These are phyloP conservation scores for Sternarchorhynchus goeldii DNA, from an alignment of 2,797 vertebrate genomes.

Conservation along the genomic window DNA sequence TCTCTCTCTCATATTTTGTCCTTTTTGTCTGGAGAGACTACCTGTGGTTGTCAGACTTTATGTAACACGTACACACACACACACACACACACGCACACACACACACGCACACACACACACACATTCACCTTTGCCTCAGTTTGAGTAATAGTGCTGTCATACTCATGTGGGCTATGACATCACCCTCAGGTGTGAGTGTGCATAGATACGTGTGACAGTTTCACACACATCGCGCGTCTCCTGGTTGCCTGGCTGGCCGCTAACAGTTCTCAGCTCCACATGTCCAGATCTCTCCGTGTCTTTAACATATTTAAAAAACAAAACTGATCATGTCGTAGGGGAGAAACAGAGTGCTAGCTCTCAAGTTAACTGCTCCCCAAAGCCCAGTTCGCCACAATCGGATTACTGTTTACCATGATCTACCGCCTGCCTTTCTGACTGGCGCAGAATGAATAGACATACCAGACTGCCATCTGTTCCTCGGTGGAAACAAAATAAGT, in stretches of 20 bases:
- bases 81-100: conserved; percentile 62
- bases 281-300: conserved; percentile 1
- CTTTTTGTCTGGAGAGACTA: conserved; percentile 19
- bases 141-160: conserved; percentile 65
- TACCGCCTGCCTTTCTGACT: conserved; percentile 35
- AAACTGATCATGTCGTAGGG: conserved; percentile 6
- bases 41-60: conserved; percentile 51
- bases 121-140: conserved; percentile 57
- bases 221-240: conserved; percentile 4
- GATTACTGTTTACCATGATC: conserved; percentile 37
- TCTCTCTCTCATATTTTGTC: background rate
- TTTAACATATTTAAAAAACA: conserved; percentile 22
- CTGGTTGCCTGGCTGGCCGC: background rate
- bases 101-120: conserved; percentile 66
- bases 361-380: conserved; percentile 31
- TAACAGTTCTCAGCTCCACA: conserved; percentile 8
- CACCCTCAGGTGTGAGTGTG: conserved; percentile 57
- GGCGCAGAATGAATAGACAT: conserved; percentile 45
- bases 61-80: conserved; percentile 70
- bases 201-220: conserved; percentile 18
- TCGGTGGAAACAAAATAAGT: conserved; percentile 42
- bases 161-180: conserved; percentile 60
- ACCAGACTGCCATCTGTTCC: conserved; percentile 40
- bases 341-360: conserved; percentile 16
- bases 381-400: conserved; percentile 22